A percentile compares a stretch with the other conserved stretches of the same genome.
Evolutionary conservation across 2,113 vertebrate species (phyloP).

Genomic region (Leptocoma aspasia): DNA sequence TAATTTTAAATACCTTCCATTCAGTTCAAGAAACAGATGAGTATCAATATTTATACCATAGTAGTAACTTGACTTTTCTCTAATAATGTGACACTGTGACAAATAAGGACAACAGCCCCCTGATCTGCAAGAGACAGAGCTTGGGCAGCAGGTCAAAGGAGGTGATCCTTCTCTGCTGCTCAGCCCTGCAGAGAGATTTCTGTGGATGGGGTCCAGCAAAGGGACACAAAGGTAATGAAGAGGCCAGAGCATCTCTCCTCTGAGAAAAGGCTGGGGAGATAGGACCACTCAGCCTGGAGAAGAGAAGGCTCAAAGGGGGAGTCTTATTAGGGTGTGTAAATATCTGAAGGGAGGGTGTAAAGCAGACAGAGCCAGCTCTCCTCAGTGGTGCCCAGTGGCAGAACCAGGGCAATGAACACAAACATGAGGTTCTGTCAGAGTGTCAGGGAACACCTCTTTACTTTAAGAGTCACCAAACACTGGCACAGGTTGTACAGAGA

Average conservation of each 20-base stretch:
- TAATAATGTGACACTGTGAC: background rate
- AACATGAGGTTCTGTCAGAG: background rate
- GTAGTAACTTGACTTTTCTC: background rate
- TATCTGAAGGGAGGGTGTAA: background rate
- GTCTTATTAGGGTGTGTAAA: background rate
- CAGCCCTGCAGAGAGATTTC: background rate
- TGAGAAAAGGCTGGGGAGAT: background rate
- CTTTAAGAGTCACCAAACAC: background rate
- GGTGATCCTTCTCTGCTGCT: background rate
- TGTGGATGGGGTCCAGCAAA: background rate
- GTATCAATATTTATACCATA: background rate
- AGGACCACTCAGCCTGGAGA: background rate
- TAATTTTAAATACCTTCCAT: background rate
- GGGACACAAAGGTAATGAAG: background rate
- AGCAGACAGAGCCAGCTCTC: background rate
- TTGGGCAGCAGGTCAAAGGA: background rate
- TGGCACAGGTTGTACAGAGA: background rate
- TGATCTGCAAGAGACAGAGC: background rate
- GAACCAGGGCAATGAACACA: background rate
- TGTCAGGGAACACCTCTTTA: background rate
- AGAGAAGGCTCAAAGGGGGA: background rate
- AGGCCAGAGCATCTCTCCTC: background rate
- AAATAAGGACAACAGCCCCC: background rate
- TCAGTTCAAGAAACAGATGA: background rate
- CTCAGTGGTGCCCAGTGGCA: background rate